Evolutionary conservation across 2,888 invertebrate species (phyloP), one percentile per base, ranked within the genome.

Genomic region (Lepidonotus clava): DNA sequence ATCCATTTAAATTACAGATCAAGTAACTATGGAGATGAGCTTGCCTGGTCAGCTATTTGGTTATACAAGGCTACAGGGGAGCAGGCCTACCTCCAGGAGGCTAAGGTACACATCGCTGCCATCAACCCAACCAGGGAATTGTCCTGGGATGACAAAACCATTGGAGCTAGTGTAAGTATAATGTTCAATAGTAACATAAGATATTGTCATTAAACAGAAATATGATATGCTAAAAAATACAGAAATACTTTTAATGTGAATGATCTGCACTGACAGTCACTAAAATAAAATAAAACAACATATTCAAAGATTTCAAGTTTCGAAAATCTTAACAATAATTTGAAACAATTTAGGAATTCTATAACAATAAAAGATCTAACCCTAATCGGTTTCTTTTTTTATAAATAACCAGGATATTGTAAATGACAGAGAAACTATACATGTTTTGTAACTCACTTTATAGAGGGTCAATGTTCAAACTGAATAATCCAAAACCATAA

Each of bases 101-200:
- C 92, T 0, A 88, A 91, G 87, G 86, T 89, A 6, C 88, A 89
- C 86, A 89, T 90, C 32, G 83, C 38, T 84, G 87, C 5, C 90
- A 89, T 34, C n/a, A n/a, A 90, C 88, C 28, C 38, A 14, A 40
- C 88, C 5, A 91, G 91, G 91, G 92, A 91, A 0, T 90, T 91
- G 86, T 91, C 91, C 6, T 93, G 93, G 93, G 92, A 92, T 85
- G 91, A 91, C 67, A 92, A 92, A 88, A 87, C 87, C 32, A 90
- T 91, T 14, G 91, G 90, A 21, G 89, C 88, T 53, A 89, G 90
- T 90, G 92, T 93, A 86, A 86, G 86, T 80, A 51, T 51, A 80
- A 28, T 28, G 4, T 34, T 24, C 11, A 66, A 6, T 11, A 11
- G 46, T 46, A 6, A 46, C 6, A 18, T 11, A 46, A 11, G 46